phyloP scores from a whole-genome alignment of 2,797 vertebrate genomes.

The Tympanoctomys barrerae region DNA sequence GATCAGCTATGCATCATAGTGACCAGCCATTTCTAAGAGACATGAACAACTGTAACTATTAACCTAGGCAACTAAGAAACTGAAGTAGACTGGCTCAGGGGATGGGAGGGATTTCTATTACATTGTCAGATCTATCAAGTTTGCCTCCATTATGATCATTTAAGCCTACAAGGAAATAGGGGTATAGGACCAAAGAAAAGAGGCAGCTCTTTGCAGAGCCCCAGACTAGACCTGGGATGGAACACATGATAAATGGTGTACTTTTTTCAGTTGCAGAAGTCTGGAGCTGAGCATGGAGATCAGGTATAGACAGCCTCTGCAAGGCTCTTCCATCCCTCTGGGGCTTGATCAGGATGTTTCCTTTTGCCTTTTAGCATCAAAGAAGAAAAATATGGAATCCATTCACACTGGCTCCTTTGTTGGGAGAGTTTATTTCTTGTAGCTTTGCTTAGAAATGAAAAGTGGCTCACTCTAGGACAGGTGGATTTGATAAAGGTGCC shows the following conservation, averaged over 20 bases:
- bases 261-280: neutral
- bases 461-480: slow-evolving; percentile 54
- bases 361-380: neutral
- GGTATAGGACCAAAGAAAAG: neutral
- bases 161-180: neutral
- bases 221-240: slow-evolving; percentile 18
- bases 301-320: neutral
- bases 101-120: neutral
- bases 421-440: neutral
- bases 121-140: neutral
- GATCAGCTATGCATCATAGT: too few relatives aligned
- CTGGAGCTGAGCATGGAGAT: neutral
- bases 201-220: slow-evolving; percentile 57
- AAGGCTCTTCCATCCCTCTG: neutral
- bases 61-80: neutral
- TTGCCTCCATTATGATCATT: neutral
- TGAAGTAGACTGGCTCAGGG: neutral
- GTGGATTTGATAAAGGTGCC: slow-evolving; percentile 72
- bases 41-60: too few relatives aligned
- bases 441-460: slow-evolving; percentile 21
- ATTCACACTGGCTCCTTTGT: slow-evolving; percentile 51
- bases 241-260: neutral
- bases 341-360: neutral
- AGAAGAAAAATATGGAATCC: slow-evolving; percentile 23
- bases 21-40: too few relatives aligned